phyloP scores from a whole-genome alignment of 2,113 vertebrate genomes.

The Grallaria varia region DNA sequence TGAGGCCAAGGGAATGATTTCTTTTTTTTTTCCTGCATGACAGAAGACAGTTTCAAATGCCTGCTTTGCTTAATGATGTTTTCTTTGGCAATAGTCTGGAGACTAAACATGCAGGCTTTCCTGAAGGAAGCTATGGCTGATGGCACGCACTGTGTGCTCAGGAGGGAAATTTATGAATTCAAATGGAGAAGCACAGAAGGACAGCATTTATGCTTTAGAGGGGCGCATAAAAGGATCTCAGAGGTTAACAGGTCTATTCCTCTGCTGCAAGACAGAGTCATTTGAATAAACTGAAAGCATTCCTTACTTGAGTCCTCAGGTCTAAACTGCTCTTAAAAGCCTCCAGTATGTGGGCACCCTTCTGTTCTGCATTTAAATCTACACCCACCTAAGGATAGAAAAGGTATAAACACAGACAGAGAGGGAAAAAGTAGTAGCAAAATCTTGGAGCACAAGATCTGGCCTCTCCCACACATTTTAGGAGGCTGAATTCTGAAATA shows the following conservation, averaged over 20 bases:
- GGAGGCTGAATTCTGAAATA: not conserved
- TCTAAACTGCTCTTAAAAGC: not conserved
- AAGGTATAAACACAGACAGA: not conserved
- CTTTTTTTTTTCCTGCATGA: not conserved
- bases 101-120: not conserved
- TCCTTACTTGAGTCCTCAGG: not conserved
- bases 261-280: not conserved
- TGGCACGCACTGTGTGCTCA: not conserved
- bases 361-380: not conserved
- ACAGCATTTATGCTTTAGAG: not conserved
- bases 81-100: not conserved
- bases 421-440: not conserved
- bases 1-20: not conserved
- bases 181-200: not conserved
- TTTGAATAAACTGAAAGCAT: not conserved
- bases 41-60: not conserved
- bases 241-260: not conserved
- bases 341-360: rapidly evolving
- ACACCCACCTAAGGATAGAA: not conserved
- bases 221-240: not conserved
- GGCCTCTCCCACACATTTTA: not conserved
- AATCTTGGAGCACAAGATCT: not conserved
- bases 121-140: not conserved
- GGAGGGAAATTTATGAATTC: not conserved
- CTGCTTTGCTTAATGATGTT: not conserved